A percentile compares a stretch with the other conserved stretches of the same genome.
phyloP scores from a whole-genome alignment of 2,797 vertebrate species.

The Phoeniculus purpureus region DNA sequence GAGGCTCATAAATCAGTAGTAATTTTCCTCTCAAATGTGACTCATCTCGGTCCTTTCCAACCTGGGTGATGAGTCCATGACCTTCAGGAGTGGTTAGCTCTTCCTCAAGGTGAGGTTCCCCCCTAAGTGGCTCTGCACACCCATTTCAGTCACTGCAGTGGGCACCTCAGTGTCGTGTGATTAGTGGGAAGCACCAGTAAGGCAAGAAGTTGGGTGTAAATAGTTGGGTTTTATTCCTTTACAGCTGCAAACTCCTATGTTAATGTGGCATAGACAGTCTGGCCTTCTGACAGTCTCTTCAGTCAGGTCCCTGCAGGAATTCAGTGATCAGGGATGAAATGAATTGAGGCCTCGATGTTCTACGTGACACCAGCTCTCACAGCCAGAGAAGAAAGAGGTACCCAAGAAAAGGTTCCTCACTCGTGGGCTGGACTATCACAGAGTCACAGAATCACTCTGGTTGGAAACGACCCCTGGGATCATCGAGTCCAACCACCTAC shows the following conservation, averaged over 20 bases:
- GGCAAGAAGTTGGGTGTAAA: too few species aligned
- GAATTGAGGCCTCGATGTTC: background rate
- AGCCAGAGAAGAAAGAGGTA: background rate
- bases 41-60: too few species aligned
- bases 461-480: too few species aligned
- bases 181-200: background rate
- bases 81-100: background rate
- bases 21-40: background rate
- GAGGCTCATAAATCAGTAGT: background rate
- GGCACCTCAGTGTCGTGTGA: background rate
- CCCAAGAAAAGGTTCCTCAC: background rate
- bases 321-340: background rate
- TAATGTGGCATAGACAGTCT: background rate
- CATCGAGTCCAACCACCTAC: too few species aligned
- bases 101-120: conserved; percentile 11
- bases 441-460: too few species aligned
- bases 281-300: background rate
- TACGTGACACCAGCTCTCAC: background rate
- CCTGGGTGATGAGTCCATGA: too few species aligned
- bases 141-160: background rate
- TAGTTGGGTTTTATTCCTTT: too few species aligned
- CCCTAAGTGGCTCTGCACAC: background rate
- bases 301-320: background rate
- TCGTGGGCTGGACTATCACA: background rate
- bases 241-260: too few species aligned